Base-by-base conservation (phyloP, 1,140 invertebrate species). In the Pemphigus obesinymphae region DNA sequence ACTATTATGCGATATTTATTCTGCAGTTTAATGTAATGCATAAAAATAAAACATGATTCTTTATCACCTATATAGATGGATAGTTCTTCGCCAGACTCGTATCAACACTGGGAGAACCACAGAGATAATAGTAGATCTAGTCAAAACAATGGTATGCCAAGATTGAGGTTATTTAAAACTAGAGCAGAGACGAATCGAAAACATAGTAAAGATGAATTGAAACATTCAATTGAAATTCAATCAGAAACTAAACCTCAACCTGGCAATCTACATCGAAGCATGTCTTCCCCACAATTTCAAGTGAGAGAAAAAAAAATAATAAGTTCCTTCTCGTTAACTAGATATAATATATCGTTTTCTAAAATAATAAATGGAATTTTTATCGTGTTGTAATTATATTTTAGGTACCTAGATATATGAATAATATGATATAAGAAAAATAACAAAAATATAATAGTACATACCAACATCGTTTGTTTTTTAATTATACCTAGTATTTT, bases 161-260 rank as follows among this genome's bases (percentile, higher is more conserved):
- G 89, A 85, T 88, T 90, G 20, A 88, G 92, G 20, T 87, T 93
- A 40, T 93, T 93, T 85, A 92, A 92, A 87, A 93, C 92, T n/a
- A 89, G 91, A 86, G 91, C 91, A 20, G 91, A 92, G 87, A 91
- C 90, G 23, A 85, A 83, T 72, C 75, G 50, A 29, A 61, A 73
- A 11, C 7, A 84, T 86, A 86, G 7, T 43, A 80, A 61, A 63
- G 73, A 78, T 13, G 76, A 80, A n/a, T 37, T 58, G 17, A 80
- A 80, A 63, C 13, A 80, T 20, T n/a, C n/a, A n/a, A 85, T 84
- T 72, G 73, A 82, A 73, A 29, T 55, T 20, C 3, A 58, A 58
- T 23, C 75, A 37, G 10, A 80, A 82, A 76, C 82, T 23, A 80
- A 82, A 83, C 80, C 83, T 53, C 83, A 80, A 63, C 61, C 83